Evolutionary conservation across 2,113 vertebrate species (phyloP), one percentile per base, ranked within the genome.

Genomic region (Alces alces): DNA sequence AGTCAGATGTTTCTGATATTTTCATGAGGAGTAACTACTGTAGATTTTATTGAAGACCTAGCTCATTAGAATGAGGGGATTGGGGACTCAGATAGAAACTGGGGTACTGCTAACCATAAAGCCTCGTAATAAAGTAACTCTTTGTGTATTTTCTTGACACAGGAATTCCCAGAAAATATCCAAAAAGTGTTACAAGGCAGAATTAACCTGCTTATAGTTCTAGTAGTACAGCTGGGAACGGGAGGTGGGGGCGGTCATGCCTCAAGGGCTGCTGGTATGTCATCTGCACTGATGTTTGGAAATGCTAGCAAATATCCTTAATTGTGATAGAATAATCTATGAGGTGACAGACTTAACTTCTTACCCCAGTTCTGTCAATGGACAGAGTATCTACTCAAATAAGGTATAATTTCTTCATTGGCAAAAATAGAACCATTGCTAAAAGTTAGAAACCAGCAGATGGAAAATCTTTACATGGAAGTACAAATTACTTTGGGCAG

Each of bases 391-490:
- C 91, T 39, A 45, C 91, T 47, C 96, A 95, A 97, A 97, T 64
- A 83, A 0, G 4, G 92, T 33, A 5, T 91, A 97, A 98, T 82
- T 89, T 96, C 95, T 96, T 94, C 83, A 33, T 47, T 15, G 84
- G 92, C 25, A 79, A 95, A 86, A 98, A 96, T 95, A 86, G 89
- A 98, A 98, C 96, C 96, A 98, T 85, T 97, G 84, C 36, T 86
- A 93, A 94, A 84, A 89, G 93, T 36, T 93, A 27, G 95, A 98
- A 98, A 98, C 36, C 96, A 97, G 97, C 97, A 98, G 97, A 97
- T 98, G 98, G 97, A 96, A 98, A 98, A 98, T 97, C 95, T 96
- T 96, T 98, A 98, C 93, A 7, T 98, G 97, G 97, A 98, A 98
- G 98, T 98, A 98, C 97, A 98, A 98, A 98, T 97, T 97, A 92